Base-by-base conservation (phyloP, 2,113 vertebrate genomes). In the Sitta europaea region DNA sequence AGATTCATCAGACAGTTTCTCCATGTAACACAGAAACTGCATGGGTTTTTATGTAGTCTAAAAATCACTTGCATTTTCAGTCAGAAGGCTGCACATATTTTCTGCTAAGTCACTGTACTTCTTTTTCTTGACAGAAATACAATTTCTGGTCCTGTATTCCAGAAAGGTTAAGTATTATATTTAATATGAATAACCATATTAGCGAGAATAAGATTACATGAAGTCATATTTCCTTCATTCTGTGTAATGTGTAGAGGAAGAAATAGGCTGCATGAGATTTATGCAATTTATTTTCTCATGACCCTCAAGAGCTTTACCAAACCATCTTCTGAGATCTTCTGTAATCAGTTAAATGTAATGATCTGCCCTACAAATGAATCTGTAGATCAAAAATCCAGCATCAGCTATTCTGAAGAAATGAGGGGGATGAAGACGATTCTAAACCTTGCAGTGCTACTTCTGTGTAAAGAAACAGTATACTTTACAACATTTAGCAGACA, bases 51-150 rank as follows among this genome's bases (percentile, higher is more conserved):
- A 67, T 33, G 21, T 20, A 63, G 51, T 61, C 73, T 90, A 77
- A 77, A 86, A 91, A 94, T 92, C 85, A 35, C 42, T 53, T 78
- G 23, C 33, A 45, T 96, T 90, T 94, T 90, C 57, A 95, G 33
- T 55, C 61, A 86, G 50, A 91, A 91, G 65, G 38, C 38, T 61
- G 24, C 53, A 58, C 20, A 3, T 86, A 70, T 81, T 91, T 96
- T 91, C 65, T 85, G 53, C 62, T 75, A 90, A 85, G 53, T 81
- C 70, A 85, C 43, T 57, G 14, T 81, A 58, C 79, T 85, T 87
- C 59, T 81, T 90, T 72, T 92, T 81, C 48, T 85, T 91, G 77
- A 81, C 53, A 72, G 51, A 78, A 87, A 77, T 42, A 66, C 31
- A 72, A 47, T 87, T 94, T 88, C 67, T 88, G 36, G 16, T 86